Evolutionary conservation across 2,888 invertebrate genomes (phyloP).

Genomic region (Theodoxus fluviatilis): DNA sequence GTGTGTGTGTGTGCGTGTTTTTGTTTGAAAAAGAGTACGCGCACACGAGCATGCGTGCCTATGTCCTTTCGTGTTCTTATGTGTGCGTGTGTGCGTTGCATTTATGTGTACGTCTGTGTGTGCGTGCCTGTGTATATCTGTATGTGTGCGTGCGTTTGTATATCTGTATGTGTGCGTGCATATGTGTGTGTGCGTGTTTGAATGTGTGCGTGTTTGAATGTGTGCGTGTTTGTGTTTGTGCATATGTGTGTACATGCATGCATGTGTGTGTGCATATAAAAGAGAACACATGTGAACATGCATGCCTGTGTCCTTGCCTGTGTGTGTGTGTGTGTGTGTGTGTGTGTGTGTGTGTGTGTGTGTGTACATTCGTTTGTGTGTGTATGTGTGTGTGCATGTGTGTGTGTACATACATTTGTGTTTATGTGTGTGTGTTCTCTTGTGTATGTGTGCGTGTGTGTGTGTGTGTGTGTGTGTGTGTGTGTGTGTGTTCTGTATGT

Average conservation of each 20-base stretch:
- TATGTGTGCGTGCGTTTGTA: conserved; percentile 4
- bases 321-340: conserved; percentile 14
- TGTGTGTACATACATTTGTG: not conserved
- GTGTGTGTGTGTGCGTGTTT: not conserved
- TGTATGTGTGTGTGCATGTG: conserved; percentile 2
- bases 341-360: conserved; percentile 11
- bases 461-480: not conserved
- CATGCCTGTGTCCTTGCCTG: not conserved
- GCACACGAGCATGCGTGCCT: too few relatives aligned
- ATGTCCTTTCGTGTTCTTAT: too few relatives aligned
- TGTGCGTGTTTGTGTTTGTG: conserved; percentile 3
- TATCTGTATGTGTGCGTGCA: too few relatives aligned
- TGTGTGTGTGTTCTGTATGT: not conserved
- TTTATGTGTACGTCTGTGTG: too few relatives aligned
- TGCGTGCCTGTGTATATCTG: not conserved
- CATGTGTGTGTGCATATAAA: not conserved
- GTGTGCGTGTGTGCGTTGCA: too few relatives aligned
- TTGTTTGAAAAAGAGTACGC: too few relatives aligned
- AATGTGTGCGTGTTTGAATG: too few relatives aligned
- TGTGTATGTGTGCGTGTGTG: not conserved
- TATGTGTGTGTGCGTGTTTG: too few relatives aligned
- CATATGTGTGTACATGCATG: not conserved
- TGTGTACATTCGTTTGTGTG: not conserved
- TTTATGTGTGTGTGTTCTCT: not conserved
- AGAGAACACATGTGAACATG: not conserved